Base-by-base conservation (phyloP, 2,888 invertebrate species). In the Crematogaster levior region DNA sequence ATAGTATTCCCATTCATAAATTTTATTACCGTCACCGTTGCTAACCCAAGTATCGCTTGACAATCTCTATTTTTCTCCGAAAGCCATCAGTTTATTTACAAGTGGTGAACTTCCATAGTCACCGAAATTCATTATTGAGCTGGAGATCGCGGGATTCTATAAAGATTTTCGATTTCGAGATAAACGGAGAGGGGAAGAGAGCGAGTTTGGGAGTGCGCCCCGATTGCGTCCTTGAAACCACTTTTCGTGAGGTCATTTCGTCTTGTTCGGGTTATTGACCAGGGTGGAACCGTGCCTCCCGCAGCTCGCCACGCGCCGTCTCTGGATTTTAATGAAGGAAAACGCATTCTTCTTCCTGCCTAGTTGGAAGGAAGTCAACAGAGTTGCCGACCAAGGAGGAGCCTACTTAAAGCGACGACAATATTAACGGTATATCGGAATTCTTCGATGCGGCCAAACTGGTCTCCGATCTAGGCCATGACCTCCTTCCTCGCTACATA, bases 391-490 rank as follows among this genome's bases (percentile, higher is more conserved):
- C 93, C 92, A 91, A 65, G 88, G 73, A 46, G 84, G 85, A 85
- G 74, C 85, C 82, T 82, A 82, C 86, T 87, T 89, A 53, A 73
- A 86, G 86, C 83, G 86, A 89, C 87, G 91, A 91, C 91, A 92
- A 92, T 92, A 91, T 91, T 93, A 93, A 93, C 93, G 93, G 93
- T 93, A 93, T 87, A 83, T 85, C 89, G 92, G 92, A 92, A 91
- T 92, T 88, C 91, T 86, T 88, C 85, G 84, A 83, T 56, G 81
- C 75, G 82, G 89, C 91, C 89, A 92, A 92, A 93, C 93, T 92
- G 93, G 93, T 93, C 91, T 90, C 82, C 86, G 84, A 91, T 92
- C 93, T 93, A 90, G 93, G 94, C 90, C 93, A 92, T 73, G 90
- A 88, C 91, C 90, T 88, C 87, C 89, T 93, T 92, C 89, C 81